These are phyloP conservation scores for Drosophila antonietae DNA, from an alignment of 2,888 invertebrate species.

Conservation along the genomic window DNA sequence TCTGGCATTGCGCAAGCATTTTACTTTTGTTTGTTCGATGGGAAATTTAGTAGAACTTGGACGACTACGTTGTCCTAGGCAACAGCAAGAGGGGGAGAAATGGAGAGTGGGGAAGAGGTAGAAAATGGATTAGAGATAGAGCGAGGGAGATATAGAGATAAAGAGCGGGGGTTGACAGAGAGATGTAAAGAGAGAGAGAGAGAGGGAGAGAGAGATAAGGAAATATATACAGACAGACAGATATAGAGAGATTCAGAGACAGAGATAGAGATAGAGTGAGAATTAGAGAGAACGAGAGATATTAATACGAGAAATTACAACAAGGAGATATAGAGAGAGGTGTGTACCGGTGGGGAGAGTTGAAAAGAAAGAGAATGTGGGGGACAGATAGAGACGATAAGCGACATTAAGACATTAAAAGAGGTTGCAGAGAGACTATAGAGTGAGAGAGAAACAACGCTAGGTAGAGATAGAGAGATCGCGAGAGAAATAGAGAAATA, in stretches of 20 bases:
- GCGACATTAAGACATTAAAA: too few relatives aligned
- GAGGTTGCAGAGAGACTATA: too few relatives aligned
- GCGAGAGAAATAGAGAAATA: too few relatives aligned
- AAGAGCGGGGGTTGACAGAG: not conserved
- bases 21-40: slow-evolving; percentile 67
- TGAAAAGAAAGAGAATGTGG: too few relatives aligned
- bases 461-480: not conserved
- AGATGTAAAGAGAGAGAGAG: not conserved
- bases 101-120: not conserved
- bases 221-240: not conserved
- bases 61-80: slow-evolving; percentile 36
- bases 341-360: too few relatives aligned
- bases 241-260: not conserved
- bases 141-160: too few relatives aligned
- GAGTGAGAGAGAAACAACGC: not conserved
- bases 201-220: too few relatives aligned
- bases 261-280: not conserved
- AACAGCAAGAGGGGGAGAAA: slow-evolving; percentile 12
- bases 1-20: slow-evolving; percentile 22
- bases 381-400: too few relatives aligned
- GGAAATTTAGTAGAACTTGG: not conserved
- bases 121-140: not conserved
- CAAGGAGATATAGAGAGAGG: rapidly evolving
- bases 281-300: not conserved
- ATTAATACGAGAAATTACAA: not conserved